Percentiles rank a stretch among this genome's conserved stretches.
phyloP scores from a whole-genome alignment of 2,888 invertebrate species.

The Rutpela maculata region DNA sequence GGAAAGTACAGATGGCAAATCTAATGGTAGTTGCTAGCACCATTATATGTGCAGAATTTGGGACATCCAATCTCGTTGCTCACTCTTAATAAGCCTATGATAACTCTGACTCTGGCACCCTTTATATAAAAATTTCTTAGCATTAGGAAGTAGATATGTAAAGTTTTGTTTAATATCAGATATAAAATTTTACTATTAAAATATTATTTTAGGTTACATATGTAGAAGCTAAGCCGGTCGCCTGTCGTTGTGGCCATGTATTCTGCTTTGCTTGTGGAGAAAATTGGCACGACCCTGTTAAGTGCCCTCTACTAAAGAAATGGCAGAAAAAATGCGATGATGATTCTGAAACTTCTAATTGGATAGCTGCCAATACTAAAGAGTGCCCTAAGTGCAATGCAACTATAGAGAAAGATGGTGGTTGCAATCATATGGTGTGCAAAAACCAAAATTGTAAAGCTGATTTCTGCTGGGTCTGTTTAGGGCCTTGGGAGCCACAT shows the following conservation, averaged over 20 bases:
- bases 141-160: too few relatives aligned
- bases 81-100: too few relatives aligned
- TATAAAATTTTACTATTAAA: not conserved
- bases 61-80: too few relatives aligned
- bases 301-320: slow-evolving; percentile 91
- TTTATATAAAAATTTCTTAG: too few relatives aligned
- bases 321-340: slow-evolving; percentile 99
- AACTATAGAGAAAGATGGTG: slow-evolving; percentile 96
- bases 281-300: slow-evolving; percentile 99
- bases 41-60: too few relatives aligned
- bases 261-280: slow-evolving; percentile 98
- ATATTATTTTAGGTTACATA: slow-evolving; percentile 72
- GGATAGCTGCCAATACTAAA: slow-evolving; percentile 99
- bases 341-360: slow-evolving; percentile 99
- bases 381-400: slow-evolving; percentile 99
- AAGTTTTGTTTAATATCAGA: too few relatives aligned
- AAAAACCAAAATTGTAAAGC: slow-evolving; percentile 98
- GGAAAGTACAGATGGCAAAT: too few relatives aligned
- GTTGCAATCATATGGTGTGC: slow-evolving; percentile 99
- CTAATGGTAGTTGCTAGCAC: too few relatives aligned
- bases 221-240: slow-evolving; percentile 93
- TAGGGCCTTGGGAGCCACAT: slow-evolving; percentile 99
- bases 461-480: slow-evolving; percentile 99
- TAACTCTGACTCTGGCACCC: too few relatives aligned
- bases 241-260: slow-evolving; percentile 93